Evolutionary conservation across 1,140 invertebrate genomes (phyloP).

Genomic region (Meloidogyne chitwoodi): DNA sequence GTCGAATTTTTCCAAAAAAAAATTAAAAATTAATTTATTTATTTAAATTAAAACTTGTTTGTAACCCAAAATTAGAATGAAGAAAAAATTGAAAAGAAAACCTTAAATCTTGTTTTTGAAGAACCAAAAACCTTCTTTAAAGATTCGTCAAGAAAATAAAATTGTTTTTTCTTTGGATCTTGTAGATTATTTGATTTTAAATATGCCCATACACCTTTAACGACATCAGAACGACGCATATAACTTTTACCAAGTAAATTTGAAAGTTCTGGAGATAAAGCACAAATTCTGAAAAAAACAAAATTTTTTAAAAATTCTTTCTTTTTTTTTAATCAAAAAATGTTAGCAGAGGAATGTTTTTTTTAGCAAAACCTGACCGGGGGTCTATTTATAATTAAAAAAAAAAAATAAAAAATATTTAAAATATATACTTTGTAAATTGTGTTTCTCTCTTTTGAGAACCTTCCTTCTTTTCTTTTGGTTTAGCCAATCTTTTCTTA

Average conservation of each 20-base stretch:
- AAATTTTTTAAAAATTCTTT: too few relatives aligned
- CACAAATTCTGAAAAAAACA: conserved; percentile 24
- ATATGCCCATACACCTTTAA: conserved; percentile 37
- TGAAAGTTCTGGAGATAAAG: conserved; percentile 34
- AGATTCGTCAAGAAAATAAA: conserved; percentile 33
- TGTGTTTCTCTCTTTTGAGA: conserved; percentile 4
- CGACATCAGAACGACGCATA: conserved; percentile 39
- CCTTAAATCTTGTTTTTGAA: conserved; percentile 9
- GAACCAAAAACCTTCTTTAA: conserved; percentile 23
- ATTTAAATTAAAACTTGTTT: too few relatives aligned
- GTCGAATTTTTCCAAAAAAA: too few relatives aligned
- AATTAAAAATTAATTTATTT: too few relatives aligned
- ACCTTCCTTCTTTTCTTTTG: conserved; percentile 17
- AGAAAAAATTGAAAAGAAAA: too few relatives aligned
- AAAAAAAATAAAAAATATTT: background rate
- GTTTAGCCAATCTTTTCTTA: conserved; percentile 3
- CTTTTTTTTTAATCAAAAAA: too few relatives aligned
- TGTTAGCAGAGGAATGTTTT: too few relatives aligned
- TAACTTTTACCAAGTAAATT: conserved; percentile 27
- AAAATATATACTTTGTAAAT: conserved; percentile 13
- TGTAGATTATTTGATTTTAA: conserved; percentile 31
- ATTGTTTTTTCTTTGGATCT: conserved; percentile 35
- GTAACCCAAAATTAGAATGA: too few relatives aligned
- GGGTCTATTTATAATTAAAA: too few relatives aligned
- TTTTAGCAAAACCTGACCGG: too few relatives aligned